A percentile compares a stretch with the other conserved stretches of the same genome.
Evolutionary conservation across 2,113 vertebrate species (phyloP).

Genomic region (Dipodomys stephensi): DNA sequence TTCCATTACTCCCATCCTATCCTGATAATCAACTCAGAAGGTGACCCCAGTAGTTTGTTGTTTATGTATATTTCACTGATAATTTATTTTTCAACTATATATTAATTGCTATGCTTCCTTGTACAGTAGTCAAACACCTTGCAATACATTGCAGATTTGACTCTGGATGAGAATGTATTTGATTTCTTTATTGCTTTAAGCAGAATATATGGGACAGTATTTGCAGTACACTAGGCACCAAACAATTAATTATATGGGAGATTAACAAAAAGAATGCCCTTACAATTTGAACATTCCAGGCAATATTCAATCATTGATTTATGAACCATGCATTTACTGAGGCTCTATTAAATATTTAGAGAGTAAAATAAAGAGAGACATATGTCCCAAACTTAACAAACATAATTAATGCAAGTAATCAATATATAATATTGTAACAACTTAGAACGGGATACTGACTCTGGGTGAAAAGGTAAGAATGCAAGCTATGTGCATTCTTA

Average conservation of each 20-base stretch:
- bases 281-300: background rate
- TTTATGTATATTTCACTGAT: background rate
- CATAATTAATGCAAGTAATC: background rate
- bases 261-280: background rate
- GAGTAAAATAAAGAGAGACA: background rate
- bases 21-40: background rate
- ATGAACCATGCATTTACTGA: slow-evolving; percentile 1
- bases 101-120: background rate
- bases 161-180: background rate
- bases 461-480: background rate
- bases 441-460: background rate
- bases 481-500: background rate
- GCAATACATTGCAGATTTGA: background rate
- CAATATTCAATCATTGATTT: background rate
- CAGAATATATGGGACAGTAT: background rate
- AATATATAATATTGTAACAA: background rate
- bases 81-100: background rate
- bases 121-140: background rate
- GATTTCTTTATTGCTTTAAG: background rate
- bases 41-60: background rate
- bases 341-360: background rate
- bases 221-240: background rate
- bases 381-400: too few species aligned
- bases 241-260: background rate
- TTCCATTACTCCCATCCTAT: background rate